Base-by-base conservation (phyloP, 2,113 vertebrate genomes). In the Stegastes partitus region DNA sequence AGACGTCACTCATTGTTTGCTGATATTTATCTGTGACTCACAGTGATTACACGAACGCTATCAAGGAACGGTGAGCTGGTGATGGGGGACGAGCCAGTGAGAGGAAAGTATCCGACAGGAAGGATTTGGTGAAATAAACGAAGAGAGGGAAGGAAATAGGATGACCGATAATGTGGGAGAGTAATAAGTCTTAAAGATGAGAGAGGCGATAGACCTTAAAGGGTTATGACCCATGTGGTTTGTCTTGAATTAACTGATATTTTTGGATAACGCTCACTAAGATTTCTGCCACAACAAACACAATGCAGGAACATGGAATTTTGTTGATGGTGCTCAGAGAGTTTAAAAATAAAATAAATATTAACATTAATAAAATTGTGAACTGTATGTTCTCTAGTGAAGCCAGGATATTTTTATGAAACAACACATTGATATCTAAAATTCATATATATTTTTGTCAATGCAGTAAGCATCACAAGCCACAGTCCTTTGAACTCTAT, bases 1-100 rank as follows among this genome's bases (percentile, higher is more conserved):
- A 82, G 64, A 80, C 56, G 74, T 90, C 85, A 57, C 72, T 78
- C 75, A 69, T 42, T 82, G 83, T 89, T 89, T 88, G 86, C 69
- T 66, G 81, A 79, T 80, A 85, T 91, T 85, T 89, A 85, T 87
- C 81, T 67, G 57, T 51, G 68, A 50, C 74, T 80, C 78, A 71
- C 68, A 66, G 53, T 89, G 83, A 91, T 83, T 91, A 80, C 83
- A 62, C 15, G 44, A 83, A 62, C 49, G 18, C 73, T 56, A 77
- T 85, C 68, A 51, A 79, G 67, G 47, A 77, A 15, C 23, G 81
- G 59, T 31, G 70, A 71, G 62, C 54, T 25, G 39, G 61, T 62
- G 84, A 83, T 23, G 22, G 66, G 80, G 73, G 75, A 21, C 6
- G 49, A 71, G 64, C 50, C 65, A 0, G 28, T 45, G 81, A 77